Percentiles rank a stretch among this genome's conserved stretches.
These are phyloP conservation scores for Ranitomeya imitator DNA, from an alignment of 2,113 vertebrate genomes.

Conservation along the genomic window DNA sequence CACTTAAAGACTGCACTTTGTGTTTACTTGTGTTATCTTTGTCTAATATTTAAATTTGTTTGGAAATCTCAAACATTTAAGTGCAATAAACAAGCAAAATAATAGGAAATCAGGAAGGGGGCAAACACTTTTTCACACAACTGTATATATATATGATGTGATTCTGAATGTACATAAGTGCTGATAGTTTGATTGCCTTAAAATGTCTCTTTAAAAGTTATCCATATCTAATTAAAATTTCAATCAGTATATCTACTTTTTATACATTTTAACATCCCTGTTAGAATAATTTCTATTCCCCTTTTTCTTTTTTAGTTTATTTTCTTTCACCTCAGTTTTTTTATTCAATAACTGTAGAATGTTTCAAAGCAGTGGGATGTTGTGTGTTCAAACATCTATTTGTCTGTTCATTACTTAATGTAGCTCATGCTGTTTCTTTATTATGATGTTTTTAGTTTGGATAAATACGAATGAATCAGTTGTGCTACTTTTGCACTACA, in stretches of 20 bases:
- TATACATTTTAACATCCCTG: neutral
- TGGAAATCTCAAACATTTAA: too few relatives aligned
- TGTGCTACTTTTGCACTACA: neutral
- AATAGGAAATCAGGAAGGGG: too few relatives aligned
- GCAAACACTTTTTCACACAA: too few relatives aligned
- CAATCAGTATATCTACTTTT: neutral
- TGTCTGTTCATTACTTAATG: neutral
- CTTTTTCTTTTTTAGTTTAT: neutral
- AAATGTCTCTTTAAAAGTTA: too few relatives aligned
- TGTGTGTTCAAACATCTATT: neutral
- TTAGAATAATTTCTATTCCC: neutral
- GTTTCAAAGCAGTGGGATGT: neutral
- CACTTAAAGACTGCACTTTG: too few relatives aligned
- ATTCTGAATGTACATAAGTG: too few relatives aligned
- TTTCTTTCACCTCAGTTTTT: neutral
- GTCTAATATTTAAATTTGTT: too few relatives aligned
- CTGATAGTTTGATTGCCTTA: too few relatives aligned
- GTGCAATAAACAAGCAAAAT: too few relatives aligned
- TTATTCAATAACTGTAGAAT: neutral
- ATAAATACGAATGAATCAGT: neutral
- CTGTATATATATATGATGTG: too few relatives aligned
- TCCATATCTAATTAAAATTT: too few relatives aligned
- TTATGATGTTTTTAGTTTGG: neutral
- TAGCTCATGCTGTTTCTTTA: neutral
- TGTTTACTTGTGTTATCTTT: too few relatives aligned